These are phyloP conservation scores for Ladona fulva DNA, from an alignment of 1,140 invertebrate genomes.

Conservation along the genomic window DNA sequence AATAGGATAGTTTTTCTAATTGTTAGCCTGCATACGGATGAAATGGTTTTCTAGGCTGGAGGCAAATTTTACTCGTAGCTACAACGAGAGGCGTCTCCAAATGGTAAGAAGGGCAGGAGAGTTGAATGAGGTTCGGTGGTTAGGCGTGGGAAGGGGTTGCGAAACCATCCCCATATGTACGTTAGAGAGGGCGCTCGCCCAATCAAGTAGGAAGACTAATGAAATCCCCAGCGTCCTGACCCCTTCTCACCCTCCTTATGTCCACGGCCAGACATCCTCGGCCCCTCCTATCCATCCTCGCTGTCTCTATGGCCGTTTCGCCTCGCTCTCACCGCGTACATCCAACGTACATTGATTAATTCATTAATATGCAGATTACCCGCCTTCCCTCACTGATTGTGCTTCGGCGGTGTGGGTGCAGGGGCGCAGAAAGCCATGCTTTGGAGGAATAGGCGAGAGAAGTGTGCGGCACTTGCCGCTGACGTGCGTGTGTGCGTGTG, in stretches of 20 bases:
- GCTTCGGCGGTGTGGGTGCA: neutral
- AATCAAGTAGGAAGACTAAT: too few relatives aligned
- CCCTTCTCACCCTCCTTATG: neutral
- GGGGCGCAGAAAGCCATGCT: neutral
- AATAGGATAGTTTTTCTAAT: too few relatives aligned
- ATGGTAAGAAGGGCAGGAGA: too few relatives aligned
- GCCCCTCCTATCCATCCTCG: neutral
- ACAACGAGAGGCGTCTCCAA: too few relatives aligned
- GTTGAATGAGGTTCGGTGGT: too few relatives aligned
- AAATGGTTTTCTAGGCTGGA: too few relatives aligned
- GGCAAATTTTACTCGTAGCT: too few relatives aligned
- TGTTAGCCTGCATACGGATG: too few relatives aligned
- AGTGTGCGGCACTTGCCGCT: neutral
- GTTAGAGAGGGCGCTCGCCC: too few relatives aligned
- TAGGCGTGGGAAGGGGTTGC: too few relatives aligned
- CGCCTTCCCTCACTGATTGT: neutral
- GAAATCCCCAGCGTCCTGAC: neutral
- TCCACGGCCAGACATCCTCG: neutral
- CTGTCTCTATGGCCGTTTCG: neutral
- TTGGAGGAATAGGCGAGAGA: neutral
- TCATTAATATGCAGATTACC: constrained; percentile 6
- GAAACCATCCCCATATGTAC: too few relatives aligned
- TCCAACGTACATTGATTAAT: neutral
- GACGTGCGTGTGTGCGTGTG: neutral
- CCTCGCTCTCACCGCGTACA: neutral